Base-by-base conservation (phyloP, 2,888 invertebrate genomes). In the Halocaridina rubra region DNA sequence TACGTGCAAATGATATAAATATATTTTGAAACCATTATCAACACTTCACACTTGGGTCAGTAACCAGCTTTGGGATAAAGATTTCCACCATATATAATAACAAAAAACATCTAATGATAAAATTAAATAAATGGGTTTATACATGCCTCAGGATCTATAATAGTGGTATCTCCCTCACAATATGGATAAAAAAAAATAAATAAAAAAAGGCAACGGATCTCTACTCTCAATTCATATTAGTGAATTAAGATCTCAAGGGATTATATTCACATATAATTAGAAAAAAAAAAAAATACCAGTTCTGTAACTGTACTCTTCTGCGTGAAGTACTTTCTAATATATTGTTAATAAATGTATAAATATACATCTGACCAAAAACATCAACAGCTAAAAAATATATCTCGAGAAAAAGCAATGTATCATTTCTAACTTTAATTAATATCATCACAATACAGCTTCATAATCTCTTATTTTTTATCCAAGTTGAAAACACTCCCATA, bases 341-440 rank as follows among this genome's bases (percentile, higher is more conserved):
- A n/a, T 16, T 53, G 19, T 53, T 53, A 61, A 77, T 77, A 77
- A 77, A 77, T 77, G 64, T 77, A 77, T 77, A 61, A 61, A 61
- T 61, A 61, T 61, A 61, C 19, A 61, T 7, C 64, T 64, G n/a
- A 13, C 33, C 32, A 13, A 22, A 74, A 33, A 32, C 24, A 74
- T 74, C 46, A 74, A 46, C n/a, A 39, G 30, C 13, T 29, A 32
- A 74, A 74, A 22, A 39, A 46, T 74, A 27, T 74, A 39, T 39
- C n/a, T 33, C 24, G 46, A 71, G 10, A 53, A 74, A 13, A 72
- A 33, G 33, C 24, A 24, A 33, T n/a, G 16, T 71, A 32, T 74
- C 13, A 64, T 3, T 46, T 71, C 39, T 46, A 39, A 19, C 72
- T 39, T 74, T 46, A 39, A 22, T 39, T 10, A 0, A n/a, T 27